Conservation (phyloP, 2,113 vertebrate genomes). For the Brevimyrus niger region DNA sequence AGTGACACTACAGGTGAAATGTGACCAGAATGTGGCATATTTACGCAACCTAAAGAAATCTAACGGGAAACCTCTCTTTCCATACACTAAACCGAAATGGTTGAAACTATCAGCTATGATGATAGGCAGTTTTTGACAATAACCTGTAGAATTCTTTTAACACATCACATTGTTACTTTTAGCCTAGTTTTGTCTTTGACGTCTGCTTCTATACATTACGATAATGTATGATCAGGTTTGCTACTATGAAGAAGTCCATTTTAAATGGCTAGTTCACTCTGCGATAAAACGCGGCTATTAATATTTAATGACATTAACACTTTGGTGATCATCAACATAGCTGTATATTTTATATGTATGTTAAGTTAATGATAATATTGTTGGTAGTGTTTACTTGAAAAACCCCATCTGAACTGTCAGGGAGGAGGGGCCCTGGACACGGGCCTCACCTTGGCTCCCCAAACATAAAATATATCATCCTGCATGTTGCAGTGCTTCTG, state of each 20-base stretch:
- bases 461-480: not conserved
- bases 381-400: not conserved
- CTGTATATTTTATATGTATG: not conserved
- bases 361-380: not conserved
- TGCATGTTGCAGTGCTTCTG: not conserved
- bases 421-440: not conserved
- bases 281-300: not conserved
- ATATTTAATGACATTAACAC: not conserved
- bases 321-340: not conserved
- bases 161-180: not conserved
- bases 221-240: not conserved
- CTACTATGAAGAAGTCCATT: not conserved
- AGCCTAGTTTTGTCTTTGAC: not conserved
- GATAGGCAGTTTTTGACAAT: not conserved
- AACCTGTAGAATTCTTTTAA: not conserved
- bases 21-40: not conserved
- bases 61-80: not conserved
- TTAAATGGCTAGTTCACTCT: not conserved
- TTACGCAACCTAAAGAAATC: not conserved
- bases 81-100: not conserved
- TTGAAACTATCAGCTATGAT: not conserved
- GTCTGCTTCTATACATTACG: not conserved
- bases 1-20: not conserved
- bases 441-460: not conserved
- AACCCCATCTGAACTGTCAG: not conserved